Base-by-base conservation (phyloP, 2,113 vertebrate species). In the Malurus alboscapulatus region DNA sequence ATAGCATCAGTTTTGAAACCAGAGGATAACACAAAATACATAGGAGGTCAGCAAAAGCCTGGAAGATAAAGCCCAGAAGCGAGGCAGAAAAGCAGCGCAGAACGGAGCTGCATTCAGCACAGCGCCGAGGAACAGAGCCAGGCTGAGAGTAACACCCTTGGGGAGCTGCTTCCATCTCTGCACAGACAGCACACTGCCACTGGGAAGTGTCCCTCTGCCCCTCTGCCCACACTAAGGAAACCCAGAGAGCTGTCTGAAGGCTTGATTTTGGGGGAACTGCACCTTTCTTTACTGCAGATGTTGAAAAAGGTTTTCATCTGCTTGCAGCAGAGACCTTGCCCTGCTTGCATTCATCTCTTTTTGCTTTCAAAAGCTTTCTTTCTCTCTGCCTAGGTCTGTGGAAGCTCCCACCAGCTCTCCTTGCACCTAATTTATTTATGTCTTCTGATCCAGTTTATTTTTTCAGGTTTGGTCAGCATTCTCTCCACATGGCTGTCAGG, bases 1-100 rank as follows among this genome's bases (percentile, higher is more conserved):
- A 95, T 87, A 96, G 94, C 75, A 57, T 87, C 86, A 96, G 85
- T 55, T 59, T 61, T 93, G 81, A 87, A 96, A 92, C n/a, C 32
- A 69, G 85, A 82, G 75, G 80, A 77, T 95, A 97, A 96, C 16
- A 22, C 26, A 65, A 94, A 88, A 81, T 88, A 89, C 8, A 1
- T 91, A 86, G 95, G 91, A 94, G 95, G 93, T 96, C 90, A 93
- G 62, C 30, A 40, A 74, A 96, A 84, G 77, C 57, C 75, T 75
- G 40, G 74, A 50, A 96, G 73, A 96, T 90, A 94, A 96, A 97
- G 87, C 78, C 91, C 69, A 81, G 65, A 66, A 82, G 66, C 0
- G 0, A 76, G 79, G 50, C 42, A 78, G 92, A 53, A 65, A 87
- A 83, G 22, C 93, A 79, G 86, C 84, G 42, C 4, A 29, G 84